These are phyloP conservation scores for Episyrphus balteatus DNA, from an alignment of 1,140 invertebrate species.

Conservation along the genomic window DNA sequence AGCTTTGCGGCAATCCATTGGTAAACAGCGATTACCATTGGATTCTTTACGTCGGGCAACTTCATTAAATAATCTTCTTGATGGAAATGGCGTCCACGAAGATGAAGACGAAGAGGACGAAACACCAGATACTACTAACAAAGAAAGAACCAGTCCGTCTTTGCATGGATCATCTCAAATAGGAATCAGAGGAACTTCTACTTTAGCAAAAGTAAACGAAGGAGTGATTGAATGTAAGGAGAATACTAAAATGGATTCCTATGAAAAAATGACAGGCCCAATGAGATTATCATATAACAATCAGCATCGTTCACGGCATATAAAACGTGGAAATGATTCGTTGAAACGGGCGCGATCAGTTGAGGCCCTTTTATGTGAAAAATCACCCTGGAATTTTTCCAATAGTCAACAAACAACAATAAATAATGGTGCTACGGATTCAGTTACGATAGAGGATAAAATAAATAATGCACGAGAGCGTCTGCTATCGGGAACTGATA, in stretches of 20 bases:
- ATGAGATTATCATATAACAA: neutral
- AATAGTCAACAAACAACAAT: neutral
- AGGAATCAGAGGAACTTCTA: neutral
- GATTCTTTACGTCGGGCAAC: constrained; percentile 61
- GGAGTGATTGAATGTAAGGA: neutral
- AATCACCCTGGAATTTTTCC: constrained; percentile 26
- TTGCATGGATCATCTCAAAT: neutral
- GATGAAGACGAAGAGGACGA: constrained; percentile 23
- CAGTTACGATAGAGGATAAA: constrained; percentile 35
- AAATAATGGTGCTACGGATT: constrained; percentile 1
- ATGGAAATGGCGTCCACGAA: constrained; percentile 45
- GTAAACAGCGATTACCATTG: constrained; percentile 48
- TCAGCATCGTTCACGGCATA: constrained; percentile 22
- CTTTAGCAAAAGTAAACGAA: neutral
- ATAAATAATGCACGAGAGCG: constrained; percentile 28
- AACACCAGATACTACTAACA: too few relatives aligned
- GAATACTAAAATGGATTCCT: too few relatives aligned
- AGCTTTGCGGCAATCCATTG: constrained; percentile 54
- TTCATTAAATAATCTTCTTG: constrained; percentile 72
- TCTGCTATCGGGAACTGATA: constrained; percentile 26
- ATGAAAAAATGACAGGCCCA: too few relatives aligned
- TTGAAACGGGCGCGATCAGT: constrained; percentile 75
- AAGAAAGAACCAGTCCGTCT: neutral
- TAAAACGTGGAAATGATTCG: constrained; percentile 34
- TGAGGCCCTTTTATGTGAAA: constrained; percentile 59